Evolutionary conservation across 2,888 invertebrate genomes (phyloP).

Genomic region (Malacosoma neustria): DNA sequence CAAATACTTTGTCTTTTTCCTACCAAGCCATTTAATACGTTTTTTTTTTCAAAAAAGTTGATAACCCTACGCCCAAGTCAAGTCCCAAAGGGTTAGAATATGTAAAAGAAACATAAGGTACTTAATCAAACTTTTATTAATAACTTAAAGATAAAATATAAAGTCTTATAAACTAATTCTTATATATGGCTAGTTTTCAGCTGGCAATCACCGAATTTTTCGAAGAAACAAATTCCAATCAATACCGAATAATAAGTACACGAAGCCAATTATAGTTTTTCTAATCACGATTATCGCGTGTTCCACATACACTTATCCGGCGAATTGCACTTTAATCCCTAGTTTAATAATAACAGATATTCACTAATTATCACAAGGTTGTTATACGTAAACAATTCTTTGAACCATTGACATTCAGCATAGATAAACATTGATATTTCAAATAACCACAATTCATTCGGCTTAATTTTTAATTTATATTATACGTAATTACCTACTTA

Average conservation of each 20-base stretch:
- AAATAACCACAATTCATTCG: too few species aligned
- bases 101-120: not conserved
- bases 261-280: constrained; percentile 46
- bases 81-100: not conserved
- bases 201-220: not conserved
- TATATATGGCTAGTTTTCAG: not conserved
- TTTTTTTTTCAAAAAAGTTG: too few species aligned
- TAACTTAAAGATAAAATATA: not conserved
- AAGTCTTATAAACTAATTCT: not conserved
- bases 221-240: not conserved
- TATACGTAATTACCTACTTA: too few species aligned
- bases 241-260: constrained; percentile 52
- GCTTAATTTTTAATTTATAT: too few species aligned
- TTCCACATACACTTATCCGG: constrained; percentile 59
- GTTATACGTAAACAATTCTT: constrained; percentile 26
- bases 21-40: too few species aligned
- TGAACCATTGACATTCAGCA: not conserved
- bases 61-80: too few species aligned
- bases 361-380: constrained; percentile 51
- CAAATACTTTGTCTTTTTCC: too few species aligned
- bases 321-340: constrained; percentile 39
- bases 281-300: constrained; percentile 53
- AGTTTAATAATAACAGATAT: constrained; percentile 31
- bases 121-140: not conserved
- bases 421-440: not conserved